phyloP scores from a whole-genome alignment of 2,888 invertebrate genomes.

The Alcis repandata region DNA sequence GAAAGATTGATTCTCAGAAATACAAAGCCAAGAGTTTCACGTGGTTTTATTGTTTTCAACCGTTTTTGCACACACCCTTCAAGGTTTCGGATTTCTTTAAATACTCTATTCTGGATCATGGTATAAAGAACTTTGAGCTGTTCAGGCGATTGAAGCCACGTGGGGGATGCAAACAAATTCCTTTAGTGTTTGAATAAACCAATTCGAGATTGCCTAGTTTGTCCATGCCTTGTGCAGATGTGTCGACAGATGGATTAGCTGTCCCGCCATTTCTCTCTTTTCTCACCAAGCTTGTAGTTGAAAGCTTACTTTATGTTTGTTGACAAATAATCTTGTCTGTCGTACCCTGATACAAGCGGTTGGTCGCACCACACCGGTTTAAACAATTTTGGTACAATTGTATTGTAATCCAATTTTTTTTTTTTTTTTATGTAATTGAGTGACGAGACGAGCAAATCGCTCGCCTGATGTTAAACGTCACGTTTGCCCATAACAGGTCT shows the following conservation, averaged over 20 bases:
- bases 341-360: background rate
- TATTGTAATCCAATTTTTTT: background rate
- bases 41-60: background rate
- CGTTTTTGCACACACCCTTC: background rate
- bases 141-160: background rate
- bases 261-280: background rate
- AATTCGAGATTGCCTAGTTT: background rate
- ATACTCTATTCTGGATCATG: too few relatives aligned
- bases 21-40: background rate
- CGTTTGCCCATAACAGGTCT: too few relatives aligned
- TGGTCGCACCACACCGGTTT: too few relatives aligned
- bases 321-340: background rate
- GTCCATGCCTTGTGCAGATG: background rate
- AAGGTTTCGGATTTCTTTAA: too few relatives aligned
- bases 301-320: background rate
- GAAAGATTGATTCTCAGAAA: constrained; percentile 3
- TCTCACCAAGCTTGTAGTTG: background rate
- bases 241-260: background rate
- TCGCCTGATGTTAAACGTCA: too few relatives aligned
- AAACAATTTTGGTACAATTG: background rate
- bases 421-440: too few relatives aligned
- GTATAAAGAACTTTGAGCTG: background rate
- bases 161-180: background rate
- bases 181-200: background rate
- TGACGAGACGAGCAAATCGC: too few relatives aligned